Evolutionary conservation across 1,140 invertebrate species (phyloP), one percentile per base, ranked within the genome.

Genomic region (Himalopsyche phryganea): DNA sequence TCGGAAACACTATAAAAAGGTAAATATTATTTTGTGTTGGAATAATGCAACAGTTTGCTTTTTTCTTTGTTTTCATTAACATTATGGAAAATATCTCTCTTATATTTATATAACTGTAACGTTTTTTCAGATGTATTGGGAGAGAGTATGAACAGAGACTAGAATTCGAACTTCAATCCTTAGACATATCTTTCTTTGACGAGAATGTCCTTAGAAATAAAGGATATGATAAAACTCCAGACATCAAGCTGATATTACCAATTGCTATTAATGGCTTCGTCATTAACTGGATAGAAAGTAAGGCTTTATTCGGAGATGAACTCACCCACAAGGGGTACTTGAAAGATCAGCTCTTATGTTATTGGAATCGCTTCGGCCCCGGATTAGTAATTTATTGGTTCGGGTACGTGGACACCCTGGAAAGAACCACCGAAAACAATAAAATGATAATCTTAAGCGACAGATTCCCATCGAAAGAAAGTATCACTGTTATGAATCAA

Each of bases 301-400:
- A 98, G 78, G 94, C 94, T 7, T 83, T 90, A 32, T 98, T 97
- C 81, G 94, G 91, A 2, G 90, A 93, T 76, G 79, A 84, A 56
- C 83, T 87, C 61, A 84, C 85, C 53, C 94, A 97, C 75, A 81
- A 84, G 40, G 83, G 80, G n/a, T 94, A 96, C 72, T 78, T 93
- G 17, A 88, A 87, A 68, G 87, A 93, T 68, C 94, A 98, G 71
- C 86, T 90, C 63, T 81, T 85, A 60, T 91, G 90, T 69, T 98
- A 98, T 69, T 93, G 89, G 86, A 97, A 96, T 75, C 83, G 91
- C 66, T 98, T 96, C 83, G 95, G 95, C 2, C 85, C 92, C 11
- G 94, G 94, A 2, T 78, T 96, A 51, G 91, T 97, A 2, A 96
- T 98, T 64, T 98, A 97, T 71, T 98, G 94, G 94, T 94, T 95